phyloP scores from a whole-genome alignment of 2,113 vertebrate genomes.

The Campylomormyrus numenius region DNA sequence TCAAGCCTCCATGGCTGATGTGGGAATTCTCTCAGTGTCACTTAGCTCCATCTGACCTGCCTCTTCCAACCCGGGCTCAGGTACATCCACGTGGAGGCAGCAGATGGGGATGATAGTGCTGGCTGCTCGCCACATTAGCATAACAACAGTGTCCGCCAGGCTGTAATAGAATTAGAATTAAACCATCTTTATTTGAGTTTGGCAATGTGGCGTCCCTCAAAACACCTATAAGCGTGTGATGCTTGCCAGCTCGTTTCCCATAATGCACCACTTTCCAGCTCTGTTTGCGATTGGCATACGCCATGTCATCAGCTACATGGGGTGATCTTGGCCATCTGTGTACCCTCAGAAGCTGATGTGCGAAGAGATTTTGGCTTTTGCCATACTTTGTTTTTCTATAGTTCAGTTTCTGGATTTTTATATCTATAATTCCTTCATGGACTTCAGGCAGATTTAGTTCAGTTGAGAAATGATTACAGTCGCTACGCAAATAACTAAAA shows the following conservation, averaged over 20 bases:
- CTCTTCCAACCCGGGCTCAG: neutral
- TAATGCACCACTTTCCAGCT: neutral
- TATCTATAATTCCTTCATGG: neutral
- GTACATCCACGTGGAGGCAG: neutral
- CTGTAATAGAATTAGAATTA: neutral
- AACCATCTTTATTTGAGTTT: neutral
- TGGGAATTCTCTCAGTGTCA: neutral
- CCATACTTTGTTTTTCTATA: neutral
- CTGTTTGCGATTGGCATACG: neutral
- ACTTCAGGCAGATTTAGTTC: neutral
- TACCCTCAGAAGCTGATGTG: neutral
- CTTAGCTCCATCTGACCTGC: neutral
- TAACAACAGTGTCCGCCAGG: neutral
- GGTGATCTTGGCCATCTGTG: neutral
- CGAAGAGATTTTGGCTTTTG: neutral
- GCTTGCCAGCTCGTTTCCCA: neutral
- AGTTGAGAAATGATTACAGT: neutral
- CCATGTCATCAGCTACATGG: neutral
- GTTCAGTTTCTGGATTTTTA: neutral
- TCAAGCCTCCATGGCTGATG: neutral
- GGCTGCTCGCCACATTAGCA: neutral
- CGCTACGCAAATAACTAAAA: neutral
- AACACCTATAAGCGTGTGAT: neutral
- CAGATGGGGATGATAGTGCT: neutral
- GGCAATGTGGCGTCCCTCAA: neutral